Conservation (phyloP, 2,888 invertebrate genomes). For the Rhagophthalmus giganteus region DNA sequence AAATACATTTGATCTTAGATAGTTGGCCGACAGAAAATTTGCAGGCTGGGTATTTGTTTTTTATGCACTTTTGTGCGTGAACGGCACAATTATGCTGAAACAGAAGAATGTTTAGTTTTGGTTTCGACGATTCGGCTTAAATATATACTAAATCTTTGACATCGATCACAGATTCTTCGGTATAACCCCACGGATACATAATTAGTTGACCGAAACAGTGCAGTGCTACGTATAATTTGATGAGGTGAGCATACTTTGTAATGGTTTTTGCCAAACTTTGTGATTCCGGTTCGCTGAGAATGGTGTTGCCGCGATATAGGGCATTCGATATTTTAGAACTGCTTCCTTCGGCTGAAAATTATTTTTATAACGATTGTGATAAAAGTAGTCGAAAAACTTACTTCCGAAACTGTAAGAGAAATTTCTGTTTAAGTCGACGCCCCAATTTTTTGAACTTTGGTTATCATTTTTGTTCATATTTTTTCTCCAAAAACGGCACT, state of each 20-base stretch:
- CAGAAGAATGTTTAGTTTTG: neutral
- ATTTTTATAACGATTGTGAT: too few relatives aligned
- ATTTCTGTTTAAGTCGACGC: neutral
- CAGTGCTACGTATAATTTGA: slow-evolving; percentile 20
- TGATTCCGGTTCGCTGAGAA: neutral
- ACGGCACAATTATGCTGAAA: slow-evolving; percentile 3
- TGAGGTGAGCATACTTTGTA: neutral
- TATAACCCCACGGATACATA: slow-evolving; percentile 37
- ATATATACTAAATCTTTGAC: neutral
- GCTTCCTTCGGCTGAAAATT: neutral
- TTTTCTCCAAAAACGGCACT: neutral
- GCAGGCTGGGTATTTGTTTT: neutral
- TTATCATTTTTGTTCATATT: neutral
- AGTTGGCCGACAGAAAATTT: slow-evolving; percentile 33
- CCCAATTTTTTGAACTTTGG: neutral
- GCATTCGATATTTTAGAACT: neutral
- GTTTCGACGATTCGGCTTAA: neutral
- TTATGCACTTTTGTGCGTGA: neutral
- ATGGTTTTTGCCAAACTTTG: neutral
- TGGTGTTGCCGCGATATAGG: neutral
- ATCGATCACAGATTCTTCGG: slow-evolving; percentile 2
- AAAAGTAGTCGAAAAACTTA: neutral
- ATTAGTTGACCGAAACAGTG: slow-evolving; percentile 36
- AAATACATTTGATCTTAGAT: slow-evolving; percentile 35
- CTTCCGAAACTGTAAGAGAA: neutral